Conservation (phyloP, 37 sponge, comb jelly and placozoan species). For the Beroe ovata region DNA sequence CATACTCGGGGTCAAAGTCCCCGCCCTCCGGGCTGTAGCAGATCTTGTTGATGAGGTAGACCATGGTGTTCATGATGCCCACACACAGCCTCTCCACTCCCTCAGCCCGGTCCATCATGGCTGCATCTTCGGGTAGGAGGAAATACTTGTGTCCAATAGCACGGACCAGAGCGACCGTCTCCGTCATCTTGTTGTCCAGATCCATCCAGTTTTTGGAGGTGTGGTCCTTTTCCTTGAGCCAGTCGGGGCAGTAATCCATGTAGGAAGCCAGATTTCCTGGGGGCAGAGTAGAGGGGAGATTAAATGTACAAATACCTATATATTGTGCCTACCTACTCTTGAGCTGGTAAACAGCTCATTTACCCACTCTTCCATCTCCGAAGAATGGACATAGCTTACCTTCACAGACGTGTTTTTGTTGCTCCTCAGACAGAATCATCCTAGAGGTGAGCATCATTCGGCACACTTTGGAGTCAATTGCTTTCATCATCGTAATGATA, state of each 20-base stretch:
- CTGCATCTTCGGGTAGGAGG: slow-evolving; percentile 5
- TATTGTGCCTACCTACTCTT: no score
- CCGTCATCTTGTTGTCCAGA: no score
- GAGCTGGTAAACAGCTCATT: no score
- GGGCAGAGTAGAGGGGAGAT: no score
- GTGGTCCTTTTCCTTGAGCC: not conserved
- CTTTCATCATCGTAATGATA: no score
- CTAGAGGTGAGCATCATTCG: no score
- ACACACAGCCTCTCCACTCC: not conserved
- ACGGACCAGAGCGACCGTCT: slow-evolving; percentile 31
- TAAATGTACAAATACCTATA: no score
- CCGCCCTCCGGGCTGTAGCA: not conserved
- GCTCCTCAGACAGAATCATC: no score
- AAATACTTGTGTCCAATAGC: not conserved
- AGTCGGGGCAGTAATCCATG: slow-evolving; percentile 3
- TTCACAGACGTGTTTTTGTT: no score
- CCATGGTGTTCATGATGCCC: slow-evolving; percentile 21
- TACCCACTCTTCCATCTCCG: no score
- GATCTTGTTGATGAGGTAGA: slow-evolving; percentile 53
- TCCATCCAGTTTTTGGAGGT: slow-evolving; percentile 31
- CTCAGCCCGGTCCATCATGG: not conserved
- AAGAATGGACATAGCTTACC: no score
- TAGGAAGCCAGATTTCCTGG: not conserved
- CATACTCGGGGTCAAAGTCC: slow-evolving; percentile 17
- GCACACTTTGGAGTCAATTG: no score